Conservation (phyloP, 2,888 invertebrate species). For the Chymomyza procnemis region DNA sequence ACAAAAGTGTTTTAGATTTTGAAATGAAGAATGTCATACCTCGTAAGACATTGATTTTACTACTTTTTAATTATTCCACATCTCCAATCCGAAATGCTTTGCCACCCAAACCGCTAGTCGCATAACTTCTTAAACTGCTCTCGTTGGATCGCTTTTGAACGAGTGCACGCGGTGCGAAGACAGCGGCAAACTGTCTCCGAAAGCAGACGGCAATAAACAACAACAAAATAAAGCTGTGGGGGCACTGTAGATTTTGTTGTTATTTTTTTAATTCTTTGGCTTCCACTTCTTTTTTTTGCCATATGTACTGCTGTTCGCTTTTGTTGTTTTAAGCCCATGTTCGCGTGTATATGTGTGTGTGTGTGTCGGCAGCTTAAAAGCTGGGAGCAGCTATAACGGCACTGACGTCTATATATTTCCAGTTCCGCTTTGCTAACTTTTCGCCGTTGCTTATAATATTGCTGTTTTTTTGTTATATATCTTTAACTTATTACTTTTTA, state of each 20-base stretch:
- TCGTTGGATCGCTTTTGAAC: not conserved
- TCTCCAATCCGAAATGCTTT: too few species aligned
- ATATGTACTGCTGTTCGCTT: slow-evolving; percentile 13
- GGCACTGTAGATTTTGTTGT: not conserved
- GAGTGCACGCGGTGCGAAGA: slow-evolving; percentile 22
- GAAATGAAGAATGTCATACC: too few species aligned
- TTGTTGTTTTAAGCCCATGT: slow-evolving; percentile 3
- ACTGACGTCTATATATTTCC: slow-evolving; percentile 51
- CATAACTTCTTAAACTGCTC: too few species aligned
- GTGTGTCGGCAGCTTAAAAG: slow-evolving; percentile 49
- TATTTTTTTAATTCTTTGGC: not conserved
- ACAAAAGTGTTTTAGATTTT: too few species aligned
- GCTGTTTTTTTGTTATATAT: slow-evolving; percentile 24
- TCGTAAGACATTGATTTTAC: too few species aligned
- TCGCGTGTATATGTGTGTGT: not conserved
- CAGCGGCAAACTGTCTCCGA: slow-evolving; percentile 35
- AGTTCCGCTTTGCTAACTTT: slow-evolving; percentile 71
- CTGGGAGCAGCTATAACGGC: slow-evolving; percentile 65
- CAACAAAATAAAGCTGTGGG: slow-evolving; percentile 5
- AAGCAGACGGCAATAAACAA: slow-evolving; percentile 37
- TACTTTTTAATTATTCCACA: too few species aligned
- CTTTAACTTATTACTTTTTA: slow-evolving; percentile 46
- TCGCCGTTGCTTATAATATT: slow-evolving; percentile 58
- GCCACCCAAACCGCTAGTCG: too few species aligned
- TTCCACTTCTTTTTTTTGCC: not conserved